Evolutionary conservation across 2,797 vertebrate species (phyloP), one percentile per base, ranked within the genome.

Genomic region (Glossophaga mutica): DNA sequence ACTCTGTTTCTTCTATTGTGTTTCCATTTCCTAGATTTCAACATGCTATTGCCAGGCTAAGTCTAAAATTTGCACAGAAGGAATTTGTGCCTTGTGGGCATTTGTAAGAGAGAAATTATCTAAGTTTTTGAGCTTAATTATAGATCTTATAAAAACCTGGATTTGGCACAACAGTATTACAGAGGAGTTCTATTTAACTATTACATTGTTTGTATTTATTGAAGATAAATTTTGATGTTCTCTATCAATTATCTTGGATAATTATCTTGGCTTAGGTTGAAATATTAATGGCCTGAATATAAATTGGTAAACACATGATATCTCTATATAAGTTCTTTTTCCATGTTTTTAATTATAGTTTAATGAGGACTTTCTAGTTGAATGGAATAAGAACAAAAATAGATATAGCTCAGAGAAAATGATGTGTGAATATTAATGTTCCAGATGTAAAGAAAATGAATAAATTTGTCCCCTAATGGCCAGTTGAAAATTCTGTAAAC

Each of bases 41-140:
- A 15, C 8, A 2, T 9, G 9, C 3, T 42, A 2, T 2, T 16
- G 39, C 0, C 21, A 42, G 3, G 6, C 1, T 32, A 10, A 21
- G 34, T 6, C 14, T 6, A 32, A 21, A 68, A 32, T 68, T 37
- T 32, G 24, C 46, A 46, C 0, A 14, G 7, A 57, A 37, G 21
- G 24, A 87, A 39, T 0, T n/a, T n/a, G 5, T 11, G 50, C 0
- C 5, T 9, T 73, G 16, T 2, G 5, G 42, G 15, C 42, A 42
- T 1, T 15, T 37, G 18, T 5, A 48, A 76, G 42, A 62, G 48
- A 42, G 24, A 50, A 90, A 90, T 0, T 15, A 4, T 39, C 9
- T 7, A 9, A 24, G 50, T 19, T 22, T 62, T 37, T 76, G 24
- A 48, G 46, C 4, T 29, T 81, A 37, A 62, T 24, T 21, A 12